Percentiles rank a stretch among this genome's conserved stretches.
These are phyloP conservation scores for Fragum sueziense DNA, from an alignment of 2,888 invertebrate species.

Conservation along the genomic window DNA sequence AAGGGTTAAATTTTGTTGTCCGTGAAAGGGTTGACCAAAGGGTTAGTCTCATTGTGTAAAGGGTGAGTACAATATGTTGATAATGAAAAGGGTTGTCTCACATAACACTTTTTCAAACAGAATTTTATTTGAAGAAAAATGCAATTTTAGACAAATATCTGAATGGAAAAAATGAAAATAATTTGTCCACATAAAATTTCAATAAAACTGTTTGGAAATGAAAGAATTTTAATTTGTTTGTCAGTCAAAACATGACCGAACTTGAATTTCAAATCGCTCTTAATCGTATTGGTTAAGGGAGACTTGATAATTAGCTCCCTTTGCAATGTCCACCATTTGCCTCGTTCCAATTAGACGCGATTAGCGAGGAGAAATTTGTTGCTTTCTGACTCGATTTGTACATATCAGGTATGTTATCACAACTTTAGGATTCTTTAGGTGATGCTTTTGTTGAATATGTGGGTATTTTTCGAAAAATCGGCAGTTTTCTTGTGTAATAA, in stretches of 20 bases:
- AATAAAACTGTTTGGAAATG: too few relatives aligned
- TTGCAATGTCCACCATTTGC: conserved; percentile 11
- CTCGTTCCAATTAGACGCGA: conserved; percentile 2
- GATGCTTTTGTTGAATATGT: not conserved
- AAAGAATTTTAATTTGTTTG: too few relatives aligned
- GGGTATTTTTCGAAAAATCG: not conserved
- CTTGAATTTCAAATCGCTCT: not conserved
- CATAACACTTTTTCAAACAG: too few relatives aligned
- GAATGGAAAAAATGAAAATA: too few relatives aligned
- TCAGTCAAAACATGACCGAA: not conserved
- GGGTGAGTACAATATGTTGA: too few relatives aligned
- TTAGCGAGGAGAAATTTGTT: not conserved
- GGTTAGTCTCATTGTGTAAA: too few relatives aligned
- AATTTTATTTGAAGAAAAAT: too few relatives aligned
- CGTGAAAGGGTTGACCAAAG: too few relatives aligned
- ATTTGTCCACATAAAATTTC: too few relatives aligned
- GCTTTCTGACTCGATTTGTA: not conserved
- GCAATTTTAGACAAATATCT: too few relatives aligned
- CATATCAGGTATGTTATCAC: not conserved
- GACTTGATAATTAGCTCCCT: not conserved
- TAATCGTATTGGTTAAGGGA: not conserved
- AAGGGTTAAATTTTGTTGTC: too few relatives aligned
- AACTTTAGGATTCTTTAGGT: not conserved
- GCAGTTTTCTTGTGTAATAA: not conserved
- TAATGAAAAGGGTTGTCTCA: too few relatives aligned